Evolutionary conservation across 2,888 invertebrate species (phyloP).

Genomic region (Aelia acuminata): DNA sequence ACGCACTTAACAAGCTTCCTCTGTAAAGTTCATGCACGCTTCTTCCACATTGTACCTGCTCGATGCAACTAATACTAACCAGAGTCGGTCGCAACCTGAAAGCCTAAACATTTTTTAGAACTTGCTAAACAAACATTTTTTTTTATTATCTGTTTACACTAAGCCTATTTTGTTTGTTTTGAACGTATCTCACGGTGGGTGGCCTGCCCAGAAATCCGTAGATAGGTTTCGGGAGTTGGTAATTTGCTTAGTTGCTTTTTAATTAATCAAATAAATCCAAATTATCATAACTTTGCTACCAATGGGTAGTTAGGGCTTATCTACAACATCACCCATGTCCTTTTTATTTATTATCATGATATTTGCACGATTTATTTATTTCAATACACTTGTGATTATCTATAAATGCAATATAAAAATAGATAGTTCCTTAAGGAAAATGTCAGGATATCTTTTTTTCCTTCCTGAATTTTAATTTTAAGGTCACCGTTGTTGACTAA

Average conservation of each 20-base stretch:
- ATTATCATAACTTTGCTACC: too few relatives aligned
- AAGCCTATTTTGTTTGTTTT: background rate
- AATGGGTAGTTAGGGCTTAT: too few relatives aligned
- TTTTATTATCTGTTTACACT: constrained; percentile 2
- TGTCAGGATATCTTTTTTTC: too few relatives aligned
- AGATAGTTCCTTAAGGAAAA: too few relatives aligned
- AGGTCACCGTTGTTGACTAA: too few relatives aligned
- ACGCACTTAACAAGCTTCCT: background rate
- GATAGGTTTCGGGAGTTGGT: background rate
- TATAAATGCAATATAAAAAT: too few relatives aligned
- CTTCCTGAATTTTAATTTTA: too few relatives aligned
- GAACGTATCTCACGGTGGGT: constrained; percentile 8
- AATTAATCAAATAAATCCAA: too few relatives aligned
- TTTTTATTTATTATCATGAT: too few relatives aligned
- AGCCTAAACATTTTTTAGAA: constrained; percentile 34
- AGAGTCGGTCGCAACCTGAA: background rate
- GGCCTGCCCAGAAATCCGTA: background rate
- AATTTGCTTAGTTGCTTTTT: background rate
- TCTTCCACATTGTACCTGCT: background rate
- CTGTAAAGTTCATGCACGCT: background rate
- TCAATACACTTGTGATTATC: too few relatives aligned
- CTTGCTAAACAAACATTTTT: background rate
- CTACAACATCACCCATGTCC: too few relatives aligned
- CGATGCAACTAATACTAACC: background rate
- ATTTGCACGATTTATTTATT: too few relatives aligned